A percentile compares a stretch with the other conserved stretches of the same genome.
These are phyloP conservation scores for Schizotus pectinicornis DNA, from an alignment of 2,888 invertebrate species.

Conservation along the genomic window DNA sequence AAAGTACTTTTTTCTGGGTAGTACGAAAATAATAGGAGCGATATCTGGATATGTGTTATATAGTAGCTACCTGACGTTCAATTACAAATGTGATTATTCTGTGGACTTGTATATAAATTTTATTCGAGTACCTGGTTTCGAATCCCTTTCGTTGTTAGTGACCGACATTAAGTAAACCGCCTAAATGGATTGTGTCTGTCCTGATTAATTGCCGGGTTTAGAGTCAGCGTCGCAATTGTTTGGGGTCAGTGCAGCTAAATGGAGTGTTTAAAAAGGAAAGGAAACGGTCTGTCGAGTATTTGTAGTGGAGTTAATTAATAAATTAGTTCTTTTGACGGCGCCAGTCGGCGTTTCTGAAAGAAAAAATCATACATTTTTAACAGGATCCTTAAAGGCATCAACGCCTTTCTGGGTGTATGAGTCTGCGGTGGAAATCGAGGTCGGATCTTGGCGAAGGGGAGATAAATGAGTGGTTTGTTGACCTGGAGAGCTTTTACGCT, in stretches of 20 bases:
- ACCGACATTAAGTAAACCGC: too few relatives aligned
- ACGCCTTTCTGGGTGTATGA: conserved; percentile 53
- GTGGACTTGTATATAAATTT: too few relatives aligned
- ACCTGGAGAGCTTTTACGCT: background rate
- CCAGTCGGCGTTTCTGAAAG: conserved; percentile 55
- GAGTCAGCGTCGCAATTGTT: too few relatives aligned
- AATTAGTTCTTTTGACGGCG: conserved; percentile 58
- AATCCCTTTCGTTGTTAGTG: too few relatives aligned
- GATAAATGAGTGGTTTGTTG: conserved; percentile 34
- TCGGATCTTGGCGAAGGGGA: background rate
- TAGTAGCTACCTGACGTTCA: too few relatives aligned
- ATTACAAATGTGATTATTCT: too few relatives aligned
- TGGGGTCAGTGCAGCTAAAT: too few relatives aligned
- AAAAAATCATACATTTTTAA: conserved; percentile 59
- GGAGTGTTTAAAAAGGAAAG: conserved; percentile 23
- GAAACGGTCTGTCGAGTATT: conserved; percentile 14
- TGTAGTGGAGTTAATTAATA: conserved; percentile 54
- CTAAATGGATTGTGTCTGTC: too few relatives aligned
- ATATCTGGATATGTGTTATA: too few relatives aligned
- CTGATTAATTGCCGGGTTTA: too few relatives aligned
- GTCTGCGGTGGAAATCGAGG: conserved; percentile 8
- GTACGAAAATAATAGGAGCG: conserved; percentile 19
- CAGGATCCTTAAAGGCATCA: conserved; percentile 59
- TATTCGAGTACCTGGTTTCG: too few relatives aligned
- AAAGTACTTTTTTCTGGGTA: too few relatives aligned